Conservation (phyloP, 2,113 vertebrate species). For the Chlorodrepanis virens region DNA sequence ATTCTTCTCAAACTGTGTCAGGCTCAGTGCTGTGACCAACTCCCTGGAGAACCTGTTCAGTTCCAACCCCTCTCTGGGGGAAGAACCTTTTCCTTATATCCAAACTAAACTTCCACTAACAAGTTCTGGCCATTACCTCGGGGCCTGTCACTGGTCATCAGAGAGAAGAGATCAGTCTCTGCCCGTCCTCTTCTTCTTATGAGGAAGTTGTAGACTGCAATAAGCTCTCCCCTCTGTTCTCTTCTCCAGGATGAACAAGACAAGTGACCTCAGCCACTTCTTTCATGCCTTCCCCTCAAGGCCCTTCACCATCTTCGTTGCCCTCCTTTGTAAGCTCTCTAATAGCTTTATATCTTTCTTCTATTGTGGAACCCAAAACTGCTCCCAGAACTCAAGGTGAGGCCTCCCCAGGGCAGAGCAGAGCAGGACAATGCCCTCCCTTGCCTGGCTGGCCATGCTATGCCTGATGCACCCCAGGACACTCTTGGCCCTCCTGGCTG, state of each 20-base stretch:
- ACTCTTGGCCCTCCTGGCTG: fast-evolving
- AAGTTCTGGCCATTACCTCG: background rate
- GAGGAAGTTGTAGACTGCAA: fast-evolving
- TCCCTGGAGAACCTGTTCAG: background rate
- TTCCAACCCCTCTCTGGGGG: background rate
- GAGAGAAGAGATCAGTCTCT: background rate
- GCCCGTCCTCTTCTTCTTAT: background rate
- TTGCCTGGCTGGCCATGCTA: fast-evolving
- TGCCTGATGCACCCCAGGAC: fast-evolving
- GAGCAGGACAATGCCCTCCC: fast-evolving
- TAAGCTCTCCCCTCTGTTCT: background rate
- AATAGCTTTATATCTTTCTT: background rate
- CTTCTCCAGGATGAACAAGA: background rate
- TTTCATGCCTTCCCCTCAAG: background rate
- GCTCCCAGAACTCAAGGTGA: fast-evolving
- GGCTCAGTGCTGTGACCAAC: background rate
- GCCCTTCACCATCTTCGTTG: fast-evolving
- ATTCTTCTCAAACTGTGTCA: background rate
- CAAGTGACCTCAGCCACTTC: background rate
- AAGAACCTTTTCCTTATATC: background rate
- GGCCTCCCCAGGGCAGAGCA: background rate
- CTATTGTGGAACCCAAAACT: background rate
- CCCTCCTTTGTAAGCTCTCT: background rate
- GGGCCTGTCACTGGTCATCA: background rate
- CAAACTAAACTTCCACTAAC: background rate